phyloP scores from a whole-genome alignment of 2,888 invertebrate genomes.

The Melinaea menophilus region DNA sequence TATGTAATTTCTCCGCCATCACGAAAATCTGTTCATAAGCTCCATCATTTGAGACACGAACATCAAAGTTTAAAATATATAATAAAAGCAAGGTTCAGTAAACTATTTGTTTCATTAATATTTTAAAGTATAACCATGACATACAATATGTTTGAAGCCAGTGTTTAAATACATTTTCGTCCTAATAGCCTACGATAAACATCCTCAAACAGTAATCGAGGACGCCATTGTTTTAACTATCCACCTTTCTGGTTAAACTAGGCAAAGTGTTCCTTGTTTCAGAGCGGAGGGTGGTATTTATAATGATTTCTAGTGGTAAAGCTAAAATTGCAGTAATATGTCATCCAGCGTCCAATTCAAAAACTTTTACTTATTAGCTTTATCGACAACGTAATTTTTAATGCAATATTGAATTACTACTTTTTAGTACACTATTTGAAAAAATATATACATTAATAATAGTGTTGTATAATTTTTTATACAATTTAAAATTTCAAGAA shows the following conservation, averaged over 20 bases:
- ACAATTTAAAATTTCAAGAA: too few relatives aligned
- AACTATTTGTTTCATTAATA: too few relatives aligned
- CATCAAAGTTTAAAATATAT: too few relatives aligned
- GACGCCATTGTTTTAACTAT: constrained; percentile 6
- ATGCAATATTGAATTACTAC: too few relatives aligned
- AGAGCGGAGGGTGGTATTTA: not conserved
- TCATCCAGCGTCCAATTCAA: not conserved
- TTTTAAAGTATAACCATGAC: too few relatives aligned
- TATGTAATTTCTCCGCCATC: too few relatives aligned
- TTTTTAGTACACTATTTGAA: too few relatives aligned
- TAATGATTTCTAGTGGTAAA: not conserved
- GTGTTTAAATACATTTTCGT: constrained; percentile 3
- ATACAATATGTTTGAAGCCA: constrained; percentile 1
- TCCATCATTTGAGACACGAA: too few relatives aligned
- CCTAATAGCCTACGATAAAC: constrained; percentile 5
- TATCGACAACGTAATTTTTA: not conserved
- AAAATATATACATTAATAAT: too few relatives aligned
- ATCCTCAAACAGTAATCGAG: constrained; percentile 5
- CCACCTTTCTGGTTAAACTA: constrained; percentile 4
- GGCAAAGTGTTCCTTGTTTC: constrained; percentile 1
- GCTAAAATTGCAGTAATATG: not conserved
- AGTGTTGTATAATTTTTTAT: too few relatives aligned
- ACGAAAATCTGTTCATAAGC: too few relatives aligned
- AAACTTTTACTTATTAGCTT: not conserved
- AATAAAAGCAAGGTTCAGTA: too few relatives aligned